Evolutionary conservation across 35 echinoderm and acorn worm genomes (phyloP).

Genomic region (Stichopus chloronotus): DNA sequence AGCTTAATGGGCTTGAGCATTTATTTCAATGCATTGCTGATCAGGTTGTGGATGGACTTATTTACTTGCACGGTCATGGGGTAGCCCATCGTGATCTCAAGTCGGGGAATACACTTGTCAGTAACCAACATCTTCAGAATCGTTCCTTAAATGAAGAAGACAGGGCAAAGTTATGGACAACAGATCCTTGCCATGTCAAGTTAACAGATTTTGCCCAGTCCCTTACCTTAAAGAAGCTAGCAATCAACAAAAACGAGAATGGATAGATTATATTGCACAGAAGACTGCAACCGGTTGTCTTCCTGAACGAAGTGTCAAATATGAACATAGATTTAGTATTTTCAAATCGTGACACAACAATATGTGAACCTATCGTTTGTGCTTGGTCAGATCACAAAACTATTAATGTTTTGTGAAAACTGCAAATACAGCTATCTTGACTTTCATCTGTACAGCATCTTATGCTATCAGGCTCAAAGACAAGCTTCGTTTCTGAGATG

Average conservation of each 20-base stretch:
- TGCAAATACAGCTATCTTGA: too few species aligned
- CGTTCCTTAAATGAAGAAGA: neutral
- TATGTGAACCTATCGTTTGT: neutral
- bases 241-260: neutral
- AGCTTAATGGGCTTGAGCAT: neutral
- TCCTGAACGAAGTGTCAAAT: constrained; percentile 2
- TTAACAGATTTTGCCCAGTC: constrained; percentile 33
- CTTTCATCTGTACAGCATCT: too few species aligned
- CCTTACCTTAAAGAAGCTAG: constrained; percentile 27
- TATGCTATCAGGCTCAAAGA: too few species aligned
- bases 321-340: constrained; percentile 24
- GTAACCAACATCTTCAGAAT: constrained; percentile 17
- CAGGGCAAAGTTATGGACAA: neutral
- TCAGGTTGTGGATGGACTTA: constrained; percentile 17
- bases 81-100: constrained; percentile 26
- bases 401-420: neutral
- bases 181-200: neutral
- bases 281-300: neutral
- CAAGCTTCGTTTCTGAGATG: too few species aligned
- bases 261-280: neutral
- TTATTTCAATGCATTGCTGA: neutral
- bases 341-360: neutral
- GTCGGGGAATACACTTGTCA: constrained; percentile 5
- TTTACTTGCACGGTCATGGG: neutral
- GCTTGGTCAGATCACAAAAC: constrained; percentile 28